Evolutionary conservation across 2,888 invertebrate genomes (phyloP).

Genomic region (Celastrina argiolus): DNA sequence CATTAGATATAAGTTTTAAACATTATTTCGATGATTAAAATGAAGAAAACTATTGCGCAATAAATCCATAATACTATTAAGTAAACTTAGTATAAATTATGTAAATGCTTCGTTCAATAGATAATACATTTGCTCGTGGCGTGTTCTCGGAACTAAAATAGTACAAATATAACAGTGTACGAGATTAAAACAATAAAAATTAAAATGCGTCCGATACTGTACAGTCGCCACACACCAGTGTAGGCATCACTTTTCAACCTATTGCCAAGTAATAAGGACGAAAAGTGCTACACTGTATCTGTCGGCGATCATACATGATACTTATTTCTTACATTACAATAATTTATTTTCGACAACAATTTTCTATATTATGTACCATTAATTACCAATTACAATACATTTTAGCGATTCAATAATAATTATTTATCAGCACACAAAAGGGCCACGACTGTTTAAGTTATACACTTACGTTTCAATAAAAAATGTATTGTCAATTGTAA

Average conservation of each 20-base stretch:
- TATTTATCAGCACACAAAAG: conserved; percentile 1
- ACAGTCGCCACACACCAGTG: no score
- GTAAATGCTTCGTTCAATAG: conserved; percentile 19
- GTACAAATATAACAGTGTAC: not conserved
- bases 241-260: no score
- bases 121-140: not conserved
- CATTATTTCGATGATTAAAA: not conserved
- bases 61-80: conserved; percentile 1
- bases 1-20: not conserved
- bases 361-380: not conserved
- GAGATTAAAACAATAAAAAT: not conserved
- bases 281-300: no score
- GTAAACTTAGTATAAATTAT: conserved; percentile 13
- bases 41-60: not conserved
- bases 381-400: conserved; percentile 20
- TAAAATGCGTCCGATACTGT: not conserved
- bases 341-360: conserved; percentile 16
- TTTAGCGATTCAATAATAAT: not conserved
- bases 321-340: conserved; percentile 5
- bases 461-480: conserved; percentile 18
- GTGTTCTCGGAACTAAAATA: not conserved
- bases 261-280: no score
- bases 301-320: no score
- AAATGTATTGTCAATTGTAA: conserved; percentile 21
- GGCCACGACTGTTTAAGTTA: conserved; percentile 5